Percentiles rank a stretch among this genome's conserved stretches.
Evolutionary conservation across 2,797 vertebrate genomes (phyloP).

Genomic region (Chlorospingus semifuscus): DNA sequence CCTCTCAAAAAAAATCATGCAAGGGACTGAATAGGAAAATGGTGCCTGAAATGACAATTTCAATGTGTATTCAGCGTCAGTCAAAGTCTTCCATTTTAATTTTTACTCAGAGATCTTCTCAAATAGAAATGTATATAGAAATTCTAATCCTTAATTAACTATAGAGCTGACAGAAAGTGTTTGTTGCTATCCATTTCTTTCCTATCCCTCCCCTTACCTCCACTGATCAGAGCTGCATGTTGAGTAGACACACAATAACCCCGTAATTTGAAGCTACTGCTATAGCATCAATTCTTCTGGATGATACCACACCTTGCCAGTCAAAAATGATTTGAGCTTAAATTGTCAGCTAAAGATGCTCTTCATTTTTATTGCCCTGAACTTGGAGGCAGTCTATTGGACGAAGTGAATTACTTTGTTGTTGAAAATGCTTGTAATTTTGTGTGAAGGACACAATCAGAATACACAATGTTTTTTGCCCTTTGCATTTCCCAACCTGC

Average conservation of each 20-base stretch:
- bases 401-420: conserved; percentile 52
- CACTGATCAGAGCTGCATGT: conserved; percentile 31
- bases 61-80: not conserved
- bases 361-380: conserved; percentile 47
- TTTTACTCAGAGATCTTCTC: conserved; percentile 7
- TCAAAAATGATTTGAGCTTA: conserved; percentile 47
- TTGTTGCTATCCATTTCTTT: not conserved
- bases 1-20: not conserved
- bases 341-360: conserved; percentile 38
- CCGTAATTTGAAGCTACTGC: conserved; percentile 21
- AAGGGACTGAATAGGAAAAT: not conserved
- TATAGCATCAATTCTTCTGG: not conserved
- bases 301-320: conserved; percentile 48
- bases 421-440: conserved; percentile 42
- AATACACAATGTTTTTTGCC: not conserved
- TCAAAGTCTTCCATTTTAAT: conserved; percentile 29
- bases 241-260: conserved; percentile 41
- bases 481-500: not conserved
- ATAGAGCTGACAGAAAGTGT: not conserved
- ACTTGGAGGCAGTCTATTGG: conserved; percentile 21
- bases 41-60: not conserved
- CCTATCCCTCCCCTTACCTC: not conserved
- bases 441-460: conserved; percentile 6
- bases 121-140: not conserved
- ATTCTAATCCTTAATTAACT: conserved; percentile 42